Percentiles rank a stretch among this genome's conserved stretches.
phyloP scores from a whole-genome alignment of 2,797 vertebrate genomes.

The Limnodromus scolopaceus region DNA sequence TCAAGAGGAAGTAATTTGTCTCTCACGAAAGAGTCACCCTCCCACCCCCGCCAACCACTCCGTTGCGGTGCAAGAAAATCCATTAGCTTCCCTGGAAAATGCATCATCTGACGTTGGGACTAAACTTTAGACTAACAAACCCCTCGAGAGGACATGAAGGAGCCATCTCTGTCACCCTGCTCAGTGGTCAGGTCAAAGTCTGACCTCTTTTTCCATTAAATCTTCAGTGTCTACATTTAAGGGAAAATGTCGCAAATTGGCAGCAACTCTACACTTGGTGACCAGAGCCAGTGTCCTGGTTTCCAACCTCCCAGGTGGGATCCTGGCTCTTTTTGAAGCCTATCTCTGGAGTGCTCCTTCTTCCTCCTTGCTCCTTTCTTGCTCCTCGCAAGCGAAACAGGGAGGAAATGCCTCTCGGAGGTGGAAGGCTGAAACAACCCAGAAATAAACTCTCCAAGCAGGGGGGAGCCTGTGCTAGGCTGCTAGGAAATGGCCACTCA shows the following conservation, averaged over 20 bases:
- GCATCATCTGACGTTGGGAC: slow-evolving; percentile 10
- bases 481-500: not conserved
- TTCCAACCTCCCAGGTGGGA: not conserved
- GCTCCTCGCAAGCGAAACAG: not conserved
- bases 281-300: not conserved
- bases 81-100: slow-evolving; percentile 61
- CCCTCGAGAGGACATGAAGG: slow-evolving; percentile 18
- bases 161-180: slow-evolving; percentile 32
- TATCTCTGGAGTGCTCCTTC: not conserved
- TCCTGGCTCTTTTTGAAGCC: not conserved
- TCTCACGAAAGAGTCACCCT: slow-evolving; percentile 10
- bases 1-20: slow-evolving; percentile 70
- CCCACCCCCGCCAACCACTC: slow-evolving; percentile 24
- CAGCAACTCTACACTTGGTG: not conserved
- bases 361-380: not conserved
- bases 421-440: not conserved
- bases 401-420: not conserved
- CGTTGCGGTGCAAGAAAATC: not conserved
- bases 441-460: slow-evolving; percentile 9
- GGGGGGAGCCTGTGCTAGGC: not conserved
- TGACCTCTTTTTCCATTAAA: slow-evolving; percentile 47
- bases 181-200: slow-evolving; percentile 22
- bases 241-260: not conserved
- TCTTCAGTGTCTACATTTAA: not conserved
- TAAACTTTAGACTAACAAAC: slow-evolving; percentile 48